A percentile compares a stretch with the other conserved stretches of the same genome.
These are phyloP conservation scores for Kryptolebias ocellatus DNA, from an alignment of 2,797 vertebrate genomes.

Conservation along the genomic window DNA sequence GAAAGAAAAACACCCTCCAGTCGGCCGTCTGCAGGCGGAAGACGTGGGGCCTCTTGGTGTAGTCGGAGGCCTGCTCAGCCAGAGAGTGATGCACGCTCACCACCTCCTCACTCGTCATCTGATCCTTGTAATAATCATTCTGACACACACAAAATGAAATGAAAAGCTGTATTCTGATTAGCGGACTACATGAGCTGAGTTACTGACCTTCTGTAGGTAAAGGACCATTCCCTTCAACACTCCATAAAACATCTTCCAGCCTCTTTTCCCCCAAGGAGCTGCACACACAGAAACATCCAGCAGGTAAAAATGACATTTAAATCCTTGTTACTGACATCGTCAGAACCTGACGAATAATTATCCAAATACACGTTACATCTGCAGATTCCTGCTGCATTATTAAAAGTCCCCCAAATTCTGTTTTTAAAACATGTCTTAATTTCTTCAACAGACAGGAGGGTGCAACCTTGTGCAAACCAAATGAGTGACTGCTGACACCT, in stretches of 20 bases:
- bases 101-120: conserved; percentile 83
- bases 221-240: conserved; percentile 90
- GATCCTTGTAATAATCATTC: conserved; percentile 78
- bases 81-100: conserved; percentile 91
- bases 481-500: too few species aligned
- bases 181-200: not conserved
- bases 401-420: too few species aligned
- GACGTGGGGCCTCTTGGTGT: conserved; percentile 91
- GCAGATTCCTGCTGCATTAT: too few species aligned
- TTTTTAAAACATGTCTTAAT: too few species aligned
- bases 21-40: conserved; percentile 93
- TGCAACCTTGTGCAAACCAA: too few species aligned
- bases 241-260: conserved; percentile 92
- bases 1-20: conserved; percentile 87
- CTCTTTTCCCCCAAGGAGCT: conserved; percentile 92
- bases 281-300: conserved; percentile 34
- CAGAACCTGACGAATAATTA: too few species aligned
- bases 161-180: not conserved
- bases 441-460: too few species aligned
- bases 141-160: conserved; percentile 39
- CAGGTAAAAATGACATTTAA: not conserved
- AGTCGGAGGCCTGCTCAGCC: conserved; percentile 85
- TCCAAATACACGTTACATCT: too few species aligned
- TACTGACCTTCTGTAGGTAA: conserved; percentile 89
- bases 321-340: too few species aligned